Percentiles rank a stretch among this genome's conserved stretches.
phyloP scores from a whole-genome alignment of 2,113 vertebrate genomes.

The Montifringilla adamsi region DNA sequence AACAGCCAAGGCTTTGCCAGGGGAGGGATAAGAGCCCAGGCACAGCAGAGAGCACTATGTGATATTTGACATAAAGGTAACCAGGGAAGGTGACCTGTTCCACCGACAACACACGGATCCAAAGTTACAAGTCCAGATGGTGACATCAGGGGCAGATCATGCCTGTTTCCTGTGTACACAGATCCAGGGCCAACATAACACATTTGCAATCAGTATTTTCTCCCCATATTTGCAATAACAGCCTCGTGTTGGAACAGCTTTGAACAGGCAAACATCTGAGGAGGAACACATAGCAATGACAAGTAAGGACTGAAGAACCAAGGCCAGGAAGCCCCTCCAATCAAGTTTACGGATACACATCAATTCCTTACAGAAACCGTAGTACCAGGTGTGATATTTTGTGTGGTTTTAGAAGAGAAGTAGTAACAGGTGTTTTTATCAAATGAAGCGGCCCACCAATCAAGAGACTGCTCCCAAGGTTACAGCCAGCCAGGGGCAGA shows the following conservation, averaged over 20 bases:
- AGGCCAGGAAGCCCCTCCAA: background rate
- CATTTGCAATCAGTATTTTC: background rate
- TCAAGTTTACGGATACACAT: background rate
- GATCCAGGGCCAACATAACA: background rate
- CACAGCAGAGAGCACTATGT: background rate
- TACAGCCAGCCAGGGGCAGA: background rate
- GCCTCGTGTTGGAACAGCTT: background rate
- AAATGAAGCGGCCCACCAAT: background rate
- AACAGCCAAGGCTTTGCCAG: background rate
- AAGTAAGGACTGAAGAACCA: background rate
- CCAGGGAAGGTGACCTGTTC: background rate
- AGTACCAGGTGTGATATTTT: background rate
- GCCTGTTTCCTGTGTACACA: background rate
- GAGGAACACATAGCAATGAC: background rate
- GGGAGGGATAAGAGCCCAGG: background rate
- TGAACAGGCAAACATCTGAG: background rate
- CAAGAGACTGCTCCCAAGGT: constrained; percentile 10
- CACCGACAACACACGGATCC: background rate
- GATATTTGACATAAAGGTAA: background rate
- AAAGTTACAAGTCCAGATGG: constrained; percentile 58
- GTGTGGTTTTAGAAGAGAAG: background rate
- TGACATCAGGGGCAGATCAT: background rate
- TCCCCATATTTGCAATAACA: background rate
- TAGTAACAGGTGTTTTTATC: background rate
- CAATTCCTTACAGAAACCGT: background rate